These are phyloP conservation scores for Hypotaenidia philippensis DNA, from an alignment of 2,797 vertebrate species.

Conservation along the genomic window DNA sequence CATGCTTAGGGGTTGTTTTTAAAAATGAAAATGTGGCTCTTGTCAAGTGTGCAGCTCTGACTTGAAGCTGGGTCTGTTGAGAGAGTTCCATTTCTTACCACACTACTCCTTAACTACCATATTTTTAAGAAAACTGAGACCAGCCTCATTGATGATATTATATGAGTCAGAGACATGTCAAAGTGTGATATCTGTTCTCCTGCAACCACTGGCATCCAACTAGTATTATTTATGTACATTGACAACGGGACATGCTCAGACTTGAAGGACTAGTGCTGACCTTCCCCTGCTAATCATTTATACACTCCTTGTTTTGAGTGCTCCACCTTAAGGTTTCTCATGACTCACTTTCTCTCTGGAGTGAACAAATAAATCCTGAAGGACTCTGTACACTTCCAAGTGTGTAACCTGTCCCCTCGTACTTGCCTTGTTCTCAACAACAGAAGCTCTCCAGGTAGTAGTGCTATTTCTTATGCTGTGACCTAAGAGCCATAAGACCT, in stretches of 20 bases:
- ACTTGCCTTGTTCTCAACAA: background rate
- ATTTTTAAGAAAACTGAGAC: background rate
- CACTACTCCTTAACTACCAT: background rate
- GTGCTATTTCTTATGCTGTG: background rate
- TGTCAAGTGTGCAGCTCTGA: background rate
- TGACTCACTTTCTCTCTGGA: slow-evolving; percentile 76
- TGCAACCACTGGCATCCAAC: slow-evolving; percentile 59
- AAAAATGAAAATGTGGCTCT: background rate
- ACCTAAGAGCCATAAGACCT: background rate
- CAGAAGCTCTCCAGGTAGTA: background rate
- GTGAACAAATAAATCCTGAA: slow-evolving; percentile 49
- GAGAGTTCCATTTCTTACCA: background rate
- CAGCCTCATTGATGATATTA: background rate
- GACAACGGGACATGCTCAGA: slow-evolving; percentile 63
- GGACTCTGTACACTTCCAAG: background rate
- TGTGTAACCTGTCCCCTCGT: background rate
- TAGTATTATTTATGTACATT: slow-evolving; percentile 53
- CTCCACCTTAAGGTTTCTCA: slow-evolving; percentile 78
- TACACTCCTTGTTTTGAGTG: slow-evolving; percentile 74
- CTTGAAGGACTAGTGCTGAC: slow-evolving; percentile 70
- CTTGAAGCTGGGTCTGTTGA: background rate
- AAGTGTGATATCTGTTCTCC: slow-evolving; percentile 24
- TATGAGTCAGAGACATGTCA: slow-evolving; percentile 5
- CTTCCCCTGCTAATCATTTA: slow-evolving; percentile 71
- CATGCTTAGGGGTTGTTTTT: background rate